These are phyloP conservation scores for Ahaetulla prasina DNA, from an alignment of 2,113 vertebrate genomes.

Conservation along the genomic window DNA sequence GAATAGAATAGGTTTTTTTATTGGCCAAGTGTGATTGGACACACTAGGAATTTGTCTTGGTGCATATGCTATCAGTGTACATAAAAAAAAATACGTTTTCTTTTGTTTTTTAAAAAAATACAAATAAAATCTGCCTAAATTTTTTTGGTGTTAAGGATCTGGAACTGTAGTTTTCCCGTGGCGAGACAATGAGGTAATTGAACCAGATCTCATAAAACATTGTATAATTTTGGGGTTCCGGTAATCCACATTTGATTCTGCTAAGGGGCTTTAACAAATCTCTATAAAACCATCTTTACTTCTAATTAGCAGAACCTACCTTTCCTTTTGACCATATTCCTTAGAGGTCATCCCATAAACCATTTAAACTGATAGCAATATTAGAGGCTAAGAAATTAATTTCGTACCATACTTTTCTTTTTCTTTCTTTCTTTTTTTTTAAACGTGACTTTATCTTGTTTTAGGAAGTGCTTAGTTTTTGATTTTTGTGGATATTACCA, in stretches of 20 bases:
- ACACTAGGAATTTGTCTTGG: too few species aligned
- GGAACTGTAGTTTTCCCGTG: not conserved
- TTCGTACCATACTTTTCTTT: constrained; percentile 55
- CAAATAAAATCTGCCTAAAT: not conserved
- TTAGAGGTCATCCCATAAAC: constrained; percentile 65
- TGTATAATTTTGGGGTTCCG: not conserved
- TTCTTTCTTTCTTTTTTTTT: constrained; percentile 52
- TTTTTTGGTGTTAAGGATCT: constrained; percentile 33
- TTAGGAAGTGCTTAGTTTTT: constrained; percentile 74
- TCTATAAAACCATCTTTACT: constrained; percentile 37
- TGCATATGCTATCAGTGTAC: too few species aligned
- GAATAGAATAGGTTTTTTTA: too few species aligned
- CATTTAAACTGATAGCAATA: constrained; percentile 68
- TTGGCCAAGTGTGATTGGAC: too few species aligned
- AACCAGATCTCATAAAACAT: not conserved
- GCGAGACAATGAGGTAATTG: not conserved
- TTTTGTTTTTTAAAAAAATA: not conserved
- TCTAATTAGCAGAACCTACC: constrained; percentile 61
- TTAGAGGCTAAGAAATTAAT: constrained; percentile 71
- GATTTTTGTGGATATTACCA: constrained; percentile 77
- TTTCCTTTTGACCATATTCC: constrained; percentile 56
- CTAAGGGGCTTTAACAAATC: constrained; percentile 32
- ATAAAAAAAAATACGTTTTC: too few species aligned
- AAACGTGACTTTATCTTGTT: constrained; percentile 72
- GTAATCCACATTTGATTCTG: not conserved